Base-by-base conservation (phyloP, 2,888 invertebrate genomes). In the Hedychridium roseum region DNA sequence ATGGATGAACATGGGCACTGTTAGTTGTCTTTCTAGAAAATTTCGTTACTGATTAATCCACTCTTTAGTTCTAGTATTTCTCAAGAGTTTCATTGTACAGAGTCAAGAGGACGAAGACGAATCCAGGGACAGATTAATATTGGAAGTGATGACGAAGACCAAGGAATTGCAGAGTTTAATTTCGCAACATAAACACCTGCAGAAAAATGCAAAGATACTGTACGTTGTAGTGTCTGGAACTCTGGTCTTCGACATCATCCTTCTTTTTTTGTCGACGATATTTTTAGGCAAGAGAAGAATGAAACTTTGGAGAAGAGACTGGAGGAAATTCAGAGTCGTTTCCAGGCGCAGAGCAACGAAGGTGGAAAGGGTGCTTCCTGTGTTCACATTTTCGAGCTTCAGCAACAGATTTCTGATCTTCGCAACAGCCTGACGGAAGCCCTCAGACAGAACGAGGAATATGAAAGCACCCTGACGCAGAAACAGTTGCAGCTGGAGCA, bases 401-500 rank as follows among this genome's bases (percentile, higher is more conserved):
- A 70, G 17, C 68, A 71, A 36, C 65, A 84, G 79, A 78, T 83
- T 38, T 79, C 80, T 71, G 80, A 79, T 51, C 63, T 84, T 6
- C 80, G 77, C 48, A 80, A 81, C 74, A 77, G 65, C 35, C 71
- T 84, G n/a, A 60, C 81, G 23, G 82, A 84, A 32, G 64, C 80
- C 1, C 79, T 74, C 2, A 80, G 79, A 37, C 81, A 76, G 18
- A 84, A 83, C 41, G 82, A 82, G 42, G 81, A 83, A 38, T 64
- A 84, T 30, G 76, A 82, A n/a, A 81, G 80, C 38, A 58, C 73
- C 27, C 67, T 87, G 43, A 71, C 80, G 4, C 82, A 84, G 56
- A 85, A 83, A 57, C 84, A 86, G 23, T 81, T 83, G 43, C 83
- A 84, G 50, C 71, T 86, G 6, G 84, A 85, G 40, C 83, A 84